Evolutionary conservation across 2,888 invertebrate genomes (phyloP).

Genomic region (Drosophila austrosaltans): DNA sequence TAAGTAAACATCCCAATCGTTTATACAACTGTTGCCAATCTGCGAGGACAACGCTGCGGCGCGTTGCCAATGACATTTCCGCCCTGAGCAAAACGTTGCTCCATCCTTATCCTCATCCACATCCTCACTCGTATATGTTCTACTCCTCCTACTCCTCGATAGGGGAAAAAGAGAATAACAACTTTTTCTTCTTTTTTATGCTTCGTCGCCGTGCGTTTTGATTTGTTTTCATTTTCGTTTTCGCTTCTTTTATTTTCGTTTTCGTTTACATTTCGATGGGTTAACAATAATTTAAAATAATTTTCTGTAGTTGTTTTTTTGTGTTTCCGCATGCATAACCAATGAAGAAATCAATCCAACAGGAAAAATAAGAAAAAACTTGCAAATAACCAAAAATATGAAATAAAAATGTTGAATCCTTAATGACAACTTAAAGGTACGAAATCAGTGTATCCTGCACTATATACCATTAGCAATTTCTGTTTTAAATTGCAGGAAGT

Average conservation of each 20-base stretch:
- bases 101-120: neutral
- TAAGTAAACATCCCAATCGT: constrained; percentile 74
- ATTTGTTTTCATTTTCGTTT: constrained; percentile 56
- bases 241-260: constrained; percentile 26
- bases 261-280: constrained; percentile 42
- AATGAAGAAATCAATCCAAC: neutral
- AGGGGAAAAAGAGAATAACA: constrained; percentile 49
- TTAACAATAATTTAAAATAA: constrained; percentile 51
- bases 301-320: constrained; percentile 36
- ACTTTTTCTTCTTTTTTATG: constrained; percentile 58
- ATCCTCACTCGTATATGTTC: neutral
- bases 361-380: neutral
- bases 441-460: neutral
- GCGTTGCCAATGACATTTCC: constrained; percentile 68
- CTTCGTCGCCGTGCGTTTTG: constrained; percentile 59
- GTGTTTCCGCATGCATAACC: constrained; percentile 12
- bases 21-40: constrained; percentile 77
- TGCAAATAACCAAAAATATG: neutral
- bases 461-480: neutral
- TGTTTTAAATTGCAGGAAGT: too few species aligned
- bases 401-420: neutral
- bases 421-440: neutral
- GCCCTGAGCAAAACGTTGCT: constrained; percentile 35
- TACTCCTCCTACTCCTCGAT: constrained; percentile 7
- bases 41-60: constrained; percentile 27